Conservation (phyloP, 1,140 invertebrate species). For the Metaphire vulgaris region DNA sequence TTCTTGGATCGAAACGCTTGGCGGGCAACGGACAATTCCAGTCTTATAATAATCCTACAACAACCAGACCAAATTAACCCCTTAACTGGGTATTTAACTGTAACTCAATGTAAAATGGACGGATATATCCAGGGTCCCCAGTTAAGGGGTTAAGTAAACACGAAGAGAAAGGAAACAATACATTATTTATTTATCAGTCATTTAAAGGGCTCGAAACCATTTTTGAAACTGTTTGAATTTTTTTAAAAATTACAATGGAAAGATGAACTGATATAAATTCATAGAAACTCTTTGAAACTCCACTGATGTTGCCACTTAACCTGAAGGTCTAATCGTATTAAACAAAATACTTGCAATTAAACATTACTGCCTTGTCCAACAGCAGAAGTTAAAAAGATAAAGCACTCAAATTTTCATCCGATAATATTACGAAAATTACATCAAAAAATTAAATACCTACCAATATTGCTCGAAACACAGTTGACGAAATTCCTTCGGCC, state of each 20-base stretch:
- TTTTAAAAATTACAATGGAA: background rate
- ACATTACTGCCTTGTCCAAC: too few relatives aligned
- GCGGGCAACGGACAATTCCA: conserved; percentile 78
- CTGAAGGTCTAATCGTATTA: too few relatives aligned
- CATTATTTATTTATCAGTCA: background rate
- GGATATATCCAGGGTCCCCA: too few relatives aligned
- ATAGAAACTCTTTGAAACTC: background rate
- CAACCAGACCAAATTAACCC: conserved; percentile 16
- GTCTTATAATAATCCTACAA: conserved; percentile 81
- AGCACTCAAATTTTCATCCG: too few relatives aligned
- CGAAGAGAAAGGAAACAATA: background rate
- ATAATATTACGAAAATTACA: too few relatives aligned
- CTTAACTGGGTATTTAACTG: too few relatives aligned
- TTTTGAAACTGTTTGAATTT: background rate
- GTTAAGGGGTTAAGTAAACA: too few relatives aligned
- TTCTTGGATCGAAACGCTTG: conserved; percentile 80
- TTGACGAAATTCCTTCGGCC: conserved; percentile 93
- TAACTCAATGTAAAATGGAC: too few relatives aligned
- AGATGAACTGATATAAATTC: background rate
- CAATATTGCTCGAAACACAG: conserved; percentile 88
- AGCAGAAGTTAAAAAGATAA: too few relatives aligned
- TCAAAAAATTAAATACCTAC: too few relatives aligned
- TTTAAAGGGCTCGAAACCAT: background rate
- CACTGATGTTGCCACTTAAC: background rate
- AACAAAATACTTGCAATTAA: too few relatives aligned